Conservation (phyloP, 2,797 vertebrate genomes). For the Neopelma chrysocephalum region DNA sequence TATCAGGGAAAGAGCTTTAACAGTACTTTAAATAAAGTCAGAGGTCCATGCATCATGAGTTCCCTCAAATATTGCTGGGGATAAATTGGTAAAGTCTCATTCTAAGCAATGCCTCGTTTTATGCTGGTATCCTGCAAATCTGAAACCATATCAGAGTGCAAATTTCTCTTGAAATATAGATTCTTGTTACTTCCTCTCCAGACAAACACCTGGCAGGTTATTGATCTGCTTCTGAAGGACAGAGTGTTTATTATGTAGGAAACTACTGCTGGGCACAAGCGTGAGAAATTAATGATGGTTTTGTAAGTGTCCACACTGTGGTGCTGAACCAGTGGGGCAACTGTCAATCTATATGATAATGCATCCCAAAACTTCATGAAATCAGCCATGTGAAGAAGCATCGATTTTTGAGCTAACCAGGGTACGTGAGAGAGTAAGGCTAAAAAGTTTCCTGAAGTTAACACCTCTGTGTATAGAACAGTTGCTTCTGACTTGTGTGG, state of each 20-base stretch:
- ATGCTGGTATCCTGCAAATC: conserved; percentile 20
- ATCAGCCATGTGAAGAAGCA: conserved; percentile 76
- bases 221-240: conserved; percentile 79
- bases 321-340: conserved; percentile 75
- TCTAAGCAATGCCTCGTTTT: conserved; percentile 10
- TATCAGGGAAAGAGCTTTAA: neutral
- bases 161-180: conserved; percentile 63
- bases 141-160: conserved; percentile 28
- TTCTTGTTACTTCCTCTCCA: conserved; percentile 69
- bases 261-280: conserved; percentile 69
- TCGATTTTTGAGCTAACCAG: conserved; percentile 77
- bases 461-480: conserved; percentile 35
- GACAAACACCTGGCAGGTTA: conserved; percentile 75
- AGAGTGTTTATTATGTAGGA: conserved; percentile 74
- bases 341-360: conserved; percentile 84
- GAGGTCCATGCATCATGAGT: neutral
- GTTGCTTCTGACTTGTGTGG: conserved; percentile 14
- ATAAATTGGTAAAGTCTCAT: conserved; percentile 14
- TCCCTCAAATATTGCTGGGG: neutral
- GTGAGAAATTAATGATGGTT: conserved; percentile 81
- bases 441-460: conserved; percentile 69
- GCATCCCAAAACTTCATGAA: conserved; percentile 81
- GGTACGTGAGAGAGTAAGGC: conserved; percentile 60
- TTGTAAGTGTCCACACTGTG: conserved; percentile 72
- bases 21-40: neutral